Conservation (phyloP, 2,888 invertebrate species). For the Dyspetes luteomarginatus region DNA sequence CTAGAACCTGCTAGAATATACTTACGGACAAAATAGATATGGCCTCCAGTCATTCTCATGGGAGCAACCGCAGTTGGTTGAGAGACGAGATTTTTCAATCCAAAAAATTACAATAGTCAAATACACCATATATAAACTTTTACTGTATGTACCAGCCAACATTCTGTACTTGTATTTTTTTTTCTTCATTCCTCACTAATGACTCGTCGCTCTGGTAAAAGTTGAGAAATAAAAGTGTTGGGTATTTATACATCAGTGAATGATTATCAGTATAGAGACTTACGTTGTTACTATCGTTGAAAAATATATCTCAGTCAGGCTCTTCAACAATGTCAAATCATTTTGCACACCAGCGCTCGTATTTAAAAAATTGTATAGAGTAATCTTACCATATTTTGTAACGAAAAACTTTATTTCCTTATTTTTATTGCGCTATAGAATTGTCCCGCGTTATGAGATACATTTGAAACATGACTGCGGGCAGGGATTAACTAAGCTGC, state of each 20-base stretch:
- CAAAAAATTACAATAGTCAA: not conserved
- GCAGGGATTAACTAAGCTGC: constrained; percentile 1
- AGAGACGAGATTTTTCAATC: not conserved
- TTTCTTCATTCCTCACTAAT: not conserved
- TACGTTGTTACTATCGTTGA: too few relatives aligned
- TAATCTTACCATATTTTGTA: too few relatives aligned
- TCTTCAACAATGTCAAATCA: too few relatives aligned
- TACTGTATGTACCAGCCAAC: too few relatives aligned
- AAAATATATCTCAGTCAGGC: too few relatives aligned
- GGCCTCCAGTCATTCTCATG: constrained; percentile 8
- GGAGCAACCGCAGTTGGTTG: not conserved
- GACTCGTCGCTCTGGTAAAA: not conserved
- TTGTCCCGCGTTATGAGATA: not conserved
- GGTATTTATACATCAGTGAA: too few relatives aligned
- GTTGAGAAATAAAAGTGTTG: too few relatives aligned
- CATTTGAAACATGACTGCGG: constrained; percentile 6
- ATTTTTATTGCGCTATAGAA: not conserved
- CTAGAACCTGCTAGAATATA: not conserved
- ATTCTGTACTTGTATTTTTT: not conserved
- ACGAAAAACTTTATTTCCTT: too few relatives aligned
- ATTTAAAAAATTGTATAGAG: too few relatives aligned
- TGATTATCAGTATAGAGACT: too few relatives aligned
- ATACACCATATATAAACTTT: not conserved
- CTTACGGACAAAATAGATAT: constrained; percentile 1
- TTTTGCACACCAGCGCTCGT: too few relatives aligned